Evolutionary conservation across 2,113 vertebrate species (phyloP), one percentile per base, ranked within the genome.

Genomic region (Tragulus kanchil): DNA sequence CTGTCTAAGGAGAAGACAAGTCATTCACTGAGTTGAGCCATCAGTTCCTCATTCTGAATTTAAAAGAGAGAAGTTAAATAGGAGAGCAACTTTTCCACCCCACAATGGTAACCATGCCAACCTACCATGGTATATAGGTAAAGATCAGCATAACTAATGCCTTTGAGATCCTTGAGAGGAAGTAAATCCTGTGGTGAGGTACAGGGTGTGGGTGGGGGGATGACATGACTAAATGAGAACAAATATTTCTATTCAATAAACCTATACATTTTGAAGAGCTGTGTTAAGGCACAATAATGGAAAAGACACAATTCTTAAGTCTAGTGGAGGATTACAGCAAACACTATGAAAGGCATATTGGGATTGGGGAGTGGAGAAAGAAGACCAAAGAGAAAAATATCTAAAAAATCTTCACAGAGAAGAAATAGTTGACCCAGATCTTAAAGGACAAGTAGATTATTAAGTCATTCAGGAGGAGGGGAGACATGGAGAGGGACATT

Each of bases 1-100:
- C 86, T 83, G 17, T 61, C 15, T 92, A 54, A 69, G 25, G 23
- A 75, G 78, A 93, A 91, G 65, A 89, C 25, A 26, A 93, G 67
- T 64, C 36, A 78, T 90, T n/a, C 67, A 85, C n/a, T 62, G n/a
- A 85, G 31, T 28, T 96, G 61, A 59, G 19, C 85, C 50, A 73
- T 84, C 6, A 96, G 31, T 95, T 96, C 91, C 93, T 89, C 86
- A 95, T 96, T 95, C 59, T 84, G 26, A 86, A 95, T 84, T 89
- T 54, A 94, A 96, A 95, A 87, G 12, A 82, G 65, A 95, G 94
- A 98, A 89, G 78, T 97, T 77, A 67, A 87, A 83, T 15, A 85
- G 73, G 83, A 94, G 71, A 93, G 42, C 52, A 71, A 90, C 23
- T 48, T 93, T 81, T 93, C 77, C 88, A 79, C 69, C 12, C 6